These are phyloP conservation scores for Phorcus lineatus DNA, from an alignment of 2,888 invertebrate genomes.

Conservation along the genomic window DNA sequence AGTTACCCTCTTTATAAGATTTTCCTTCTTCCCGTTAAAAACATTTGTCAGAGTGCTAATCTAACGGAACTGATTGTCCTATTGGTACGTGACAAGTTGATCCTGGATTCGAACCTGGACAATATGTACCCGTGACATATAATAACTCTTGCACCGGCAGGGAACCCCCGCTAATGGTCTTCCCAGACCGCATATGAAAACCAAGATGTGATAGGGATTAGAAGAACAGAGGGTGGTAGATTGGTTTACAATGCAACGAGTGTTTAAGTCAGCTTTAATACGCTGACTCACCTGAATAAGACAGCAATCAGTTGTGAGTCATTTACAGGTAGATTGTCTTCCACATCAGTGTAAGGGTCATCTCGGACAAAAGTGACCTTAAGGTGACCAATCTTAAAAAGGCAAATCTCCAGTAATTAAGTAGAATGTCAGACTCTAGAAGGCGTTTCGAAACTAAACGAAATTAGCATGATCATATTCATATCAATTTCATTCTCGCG, in stretches of 20 bases:
- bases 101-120: not conserved
- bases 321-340: constrained; percentile 13
- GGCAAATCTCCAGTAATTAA: not conserved
- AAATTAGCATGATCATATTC: too few relatives aligned
- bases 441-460: too few relatives aligned
- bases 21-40: not conserved
- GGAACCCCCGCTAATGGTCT: too few relatives aligned
- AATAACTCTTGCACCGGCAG: too few relatives aligned
- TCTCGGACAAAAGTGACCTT: not conserved
- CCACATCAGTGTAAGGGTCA: not conserved
- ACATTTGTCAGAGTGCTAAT: constrained; percentile 14
- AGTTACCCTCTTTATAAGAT: not conserved
- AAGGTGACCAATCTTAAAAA: not conserved
- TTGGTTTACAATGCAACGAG: constrained; percentile 1
- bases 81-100: not conserved
- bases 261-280: constrained; percentile 13
- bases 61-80: constrained; percentile 15
- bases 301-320: not conserved
- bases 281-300: not conserved
- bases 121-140: too few relatives aligned
- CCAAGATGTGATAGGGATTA: not conserved
- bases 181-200: not conserved
- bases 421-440: too few relatives aligned
- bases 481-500: too few relatives aligned
- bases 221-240: not conserved